A percentile compares a stretch with the other conserved stretches of the same genome.
Evolutionary conservation across 2,888 invertebrate species (phyloP).

Genomic region (Sthenelais limicola): DNA sequence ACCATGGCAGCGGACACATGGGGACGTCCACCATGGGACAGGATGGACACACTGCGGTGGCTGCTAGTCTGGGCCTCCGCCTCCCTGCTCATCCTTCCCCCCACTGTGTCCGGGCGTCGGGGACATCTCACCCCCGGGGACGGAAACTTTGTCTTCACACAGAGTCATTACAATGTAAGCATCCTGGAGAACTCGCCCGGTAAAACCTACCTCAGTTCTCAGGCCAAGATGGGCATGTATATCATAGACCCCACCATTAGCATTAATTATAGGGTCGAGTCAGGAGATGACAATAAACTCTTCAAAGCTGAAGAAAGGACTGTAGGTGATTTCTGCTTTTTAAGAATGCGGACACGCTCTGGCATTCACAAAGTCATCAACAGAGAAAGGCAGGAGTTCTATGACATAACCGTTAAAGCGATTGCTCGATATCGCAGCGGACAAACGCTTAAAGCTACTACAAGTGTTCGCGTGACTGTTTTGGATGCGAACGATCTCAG

Average conservation of each 20-base stretch:
- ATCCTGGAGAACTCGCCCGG: slow-evolving; percentile 74
- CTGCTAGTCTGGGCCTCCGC: no score
- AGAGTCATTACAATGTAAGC: slow-evolving; percentile 64
- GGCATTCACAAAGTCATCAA: slow-evolving; percentile 91
- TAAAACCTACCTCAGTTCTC: slow-evolving; percentile 84
- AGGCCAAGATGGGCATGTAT: slow-evolving; percentile 84
- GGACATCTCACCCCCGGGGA: neutral
- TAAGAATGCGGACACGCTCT: slow-evolving; percentile 89
- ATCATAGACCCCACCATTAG: slow-evolving; percentile 71
- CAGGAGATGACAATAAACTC: slow-evolving; percentile 88
- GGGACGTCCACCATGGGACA: no score
- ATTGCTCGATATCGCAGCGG: slow-evolving; percentile 74
- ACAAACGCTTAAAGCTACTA: slow-evolving; percentile 55
- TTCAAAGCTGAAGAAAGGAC: slow-evolving; percentile 92
- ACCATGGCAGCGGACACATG: no score
- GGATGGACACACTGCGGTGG: no score
- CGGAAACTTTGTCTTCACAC: slow-evolving; percentile 61
- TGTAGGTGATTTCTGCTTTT: slow-evolving; percentile 95
- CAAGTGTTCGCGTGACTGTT: slow-evolving; percentile 75
- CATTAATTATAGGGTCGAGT: slow-evolving; percentile 88
- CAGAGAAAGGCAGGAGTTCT: slow-evolving; percentile 90
- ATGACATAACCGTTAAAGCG: slow-evolving; percentile 84
- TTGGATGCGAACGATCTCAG: slow-evolving; percentile 81
- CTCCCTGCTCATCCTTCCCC: neutral
- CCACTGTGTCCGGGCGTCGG: neutral